These are phyloP conservation scores for Sphaerophoria taeniata DNA, from an alignment of 2,888 invertebrate genomes.

Conservation along the genomic window DNA sequence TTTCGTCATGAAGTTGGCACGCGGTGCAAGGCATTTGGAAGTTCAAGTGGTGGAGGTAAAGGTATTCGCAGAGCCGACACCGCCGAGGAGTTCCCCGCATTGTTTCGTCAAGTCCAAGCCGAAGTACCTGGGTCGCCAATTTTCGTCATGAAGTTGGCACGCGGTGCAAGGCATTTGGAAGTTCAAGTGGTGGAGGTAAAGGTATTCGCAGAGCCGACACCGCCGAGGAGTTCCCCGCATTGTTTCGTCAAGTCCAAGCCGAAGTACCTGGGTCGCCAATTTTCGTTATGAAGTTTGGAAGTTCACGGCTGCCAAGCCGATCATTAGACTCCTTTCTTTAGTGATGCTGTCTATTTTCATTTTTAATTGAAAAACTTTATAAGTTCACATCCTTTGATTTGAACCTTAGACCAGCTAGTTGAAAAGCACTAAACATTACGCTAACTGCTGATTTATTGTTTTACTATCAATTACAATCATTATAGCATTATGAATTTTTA, in stretches of 20 bases:
- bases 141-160: constrained; percentile 99
- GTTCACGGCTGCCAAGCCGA: constrained; percentile 98
- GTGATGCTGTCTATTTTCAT: no score
- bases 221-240: constrained; percentile 94
- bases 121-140: constrained; percentile 99
- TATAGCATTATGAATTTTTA: no score
- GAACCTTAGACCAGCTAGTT: no score
- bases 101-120: constrained; percentile 96
- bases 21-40: constrained; percentile 98
- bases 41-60: constrained; percentile 99
- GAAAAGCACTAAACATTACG: no score
- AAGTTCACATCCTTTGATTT: no score
- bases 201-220: constrained; percentile 98
- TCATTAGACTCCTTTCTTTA: no score
- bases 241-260: constrained; percentile 96
- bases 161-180: constrained; percentile 98
- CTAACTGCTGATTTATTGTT: no score
- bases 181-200: constrained; percentile 99
- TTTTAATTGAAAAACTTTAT: no score
- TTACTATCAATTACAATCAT: no score
- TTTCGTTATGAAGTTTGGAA: constrained; percentile 99
- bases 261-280: constrained; percentile 99
- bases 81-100: constrained; percentile 94
- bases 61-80: no score
- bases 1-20: constrained; percentile 99